Percentiles rank a stretch among this genome's conserved stretches.
Conservation (phyloP, 1,140 invertebrate genomes). For the Orius insidiosus region DNA sequence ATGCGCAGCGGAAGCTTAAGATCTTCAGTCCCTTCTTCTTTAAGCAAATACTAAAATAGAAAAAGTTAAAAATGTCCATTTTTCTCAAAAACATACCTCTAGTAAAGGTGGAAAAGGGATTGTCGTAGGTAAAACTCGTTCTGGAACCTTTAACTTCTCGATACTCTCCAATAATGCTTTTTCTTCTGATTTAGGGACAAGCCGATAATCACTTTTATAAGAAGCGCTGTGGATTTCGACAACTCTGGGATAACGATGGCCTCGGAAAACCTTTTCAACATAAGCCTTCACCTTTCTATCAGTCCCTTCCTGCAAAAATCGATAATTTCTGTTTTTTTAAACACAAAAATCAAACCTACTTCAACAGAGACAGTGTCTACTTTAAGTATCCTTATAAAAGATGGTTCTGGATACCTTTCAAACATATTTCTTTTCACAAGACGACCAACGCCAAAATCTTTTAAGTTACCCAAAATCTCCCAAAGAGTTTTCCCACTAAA, state of each 20-base stretch:
- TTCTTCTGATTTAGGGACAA: constrained; percentile 62
- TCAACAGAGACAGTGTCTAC: constrained; percentile 27
- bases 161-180: constrained; percentile 30
- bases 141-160: constrained; percentile 19
- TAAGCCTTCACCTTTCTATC: constrained; percentile 47
- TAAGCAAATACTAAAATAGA: too few relatives aligned
- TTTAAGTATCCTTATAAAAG: constrained; percentile 58
- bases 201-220: constrained; percentile 58
- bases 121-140: constrained; percentile 37
- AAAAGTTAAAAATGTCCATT: too few relatives aligned
- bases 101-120: constrained; percentile 55
- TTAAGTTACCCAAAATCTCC: constrained; percentile 68
- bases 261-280: constrained; percentile 56
- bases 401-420: constrained; percentile 55
- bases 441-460: constrained; percentile 63
- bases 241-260: constrained; percentile 34
- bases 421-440: constrained; percentile 45
- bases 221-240: constrained; percentile 40
- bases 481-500: constrained; percentile 63
- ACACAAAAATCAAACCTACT: constrained; percentile 15
- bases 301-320: constrained; percentile 32
- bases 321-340: too few relatives aligned
- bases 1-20: too few relatives aligned
- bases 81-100: constrained; percentile 29
- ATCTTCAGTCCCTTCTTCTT: too few relatives aligned